Conservation (phyloP, 35 echinoderm and acorn worm genomes). For the Chiridota heheva region DNA sequence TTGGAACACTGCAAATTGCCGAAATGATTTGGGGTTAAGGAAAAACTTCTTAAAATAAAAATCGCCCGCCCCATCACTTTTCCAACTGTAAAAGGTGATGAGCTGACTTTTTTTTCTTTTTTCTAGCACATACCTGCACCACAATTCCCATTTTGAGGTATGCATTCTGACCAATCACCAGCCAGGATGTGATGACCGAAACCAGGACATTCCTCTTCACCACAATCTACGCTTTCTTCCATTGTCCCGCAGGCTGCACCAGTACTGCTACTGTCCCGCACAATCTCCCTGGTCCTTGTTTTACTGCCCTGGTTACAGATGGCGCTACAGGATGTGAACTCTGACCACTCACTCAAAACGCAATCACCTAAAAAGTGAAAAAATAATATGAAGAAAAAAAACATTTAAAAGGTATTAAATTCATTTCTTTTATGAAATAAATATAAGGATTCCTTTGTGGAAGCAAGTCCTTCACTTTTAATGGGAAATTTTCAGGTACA, state of each 20-base stretch:
- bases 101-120: background rate
- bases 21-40: too few species aligned
- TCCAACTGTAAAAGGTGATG: background rate
- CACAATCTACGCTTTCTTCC: slow-evolving; percentile 47
- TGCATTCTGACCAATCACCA: slow-evolving; percentile 70
- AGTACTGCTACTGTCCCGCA: slow-evolving; percentile 31
- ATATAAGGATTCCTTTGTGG: too few species aligned
- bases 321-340: slow-evolving; percentile 56
- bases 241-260: slow-evolving; percentile 54
- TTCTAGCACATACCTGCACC: slow-evolving; percentile 78
- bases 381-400: too few species aligned
- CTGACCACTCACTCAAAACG: slow-evolving; percentile 78
- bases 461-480: too few species aligned
- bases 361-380: slow-evolving; percentile 77
- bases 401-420: too few species aligned
- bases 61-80: background rate
- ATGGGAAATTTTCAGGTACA: too few species aligned
- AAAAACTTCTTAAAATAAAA: too few species aligned
- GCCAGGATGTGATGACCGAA: slow-evolving; percentile 27
- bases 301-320: slow-evolving; percentile 54
- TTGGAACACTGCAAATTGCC: too few species aligned
- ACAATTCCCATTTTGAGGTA: slow-evolving; percentile 67
- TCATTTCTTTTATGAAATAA: too few species aligned
- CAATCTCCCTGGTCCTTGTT: slow-evolving; percentile 58
- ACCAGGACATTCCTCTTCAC: slow-evolving; percentile 30